Base-by-base conservation (phyloP, 2,113 vertebrate species). In the Bubo scandiacus region DNA sequence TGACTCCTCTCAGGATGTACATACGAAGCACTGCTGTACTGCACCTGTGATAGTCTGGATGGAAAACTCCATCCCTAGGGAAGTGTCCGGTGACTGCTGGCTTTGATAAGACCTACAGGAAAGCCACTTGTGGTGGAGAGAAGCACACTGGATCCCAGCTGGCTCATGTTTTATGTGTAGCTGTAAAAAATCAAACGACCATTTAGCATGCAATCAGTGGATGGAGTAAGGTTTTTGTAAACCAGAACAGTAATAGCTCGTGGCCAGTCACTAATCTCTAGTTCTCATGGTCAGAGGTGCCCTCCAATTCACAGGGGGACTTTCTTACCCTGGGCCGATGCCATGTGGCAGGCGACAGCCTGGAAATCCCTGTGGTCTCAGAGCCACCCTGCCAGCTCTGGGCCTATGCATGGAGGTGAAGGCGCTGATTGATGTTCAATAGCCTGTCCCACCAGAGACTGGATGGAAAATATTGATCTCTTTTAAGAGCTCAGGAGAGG, bases 401-500 rank as follows among this genome's bases (percentile, higher is more conserved):
- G 27, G 23, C 70, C 54, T 21, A 11, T 19, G 38, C 11, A 34
- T 11, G 34, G 36, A 23, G 7, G 11, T 58, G 55, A 84, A 87
- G 62, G 34, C 74, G 75, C 49, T 58, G 49, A 68, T 12, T 90
- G 54, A 34, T 2, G 0, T 68, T 77, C 40, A 57, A 12, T 59
- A 62, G 49, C 81, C 51, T 71, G 57, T 55, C 45, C 80, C 70
- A 59, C 21, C 92, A 74, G 59, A 84, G 68, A 22, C 40, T 45
- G 78, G 66, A 75, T 80, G 81, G 85, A 85, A 95, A 92, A 61
- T 70, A 86, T 5, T 47, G 87, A 92, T 96, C 93, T 92, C 29
- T 88, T 88, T 70, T 83, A 70, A 86, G 75, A 83, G 55, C 29
- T 81, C 15, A 32, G 77, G 65, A 67, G 52, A 61, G 9, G 45